phyloP scores from a whole-genome alignment of 2,797 vertebrate species.

The Chrosomus eos region DNA sequence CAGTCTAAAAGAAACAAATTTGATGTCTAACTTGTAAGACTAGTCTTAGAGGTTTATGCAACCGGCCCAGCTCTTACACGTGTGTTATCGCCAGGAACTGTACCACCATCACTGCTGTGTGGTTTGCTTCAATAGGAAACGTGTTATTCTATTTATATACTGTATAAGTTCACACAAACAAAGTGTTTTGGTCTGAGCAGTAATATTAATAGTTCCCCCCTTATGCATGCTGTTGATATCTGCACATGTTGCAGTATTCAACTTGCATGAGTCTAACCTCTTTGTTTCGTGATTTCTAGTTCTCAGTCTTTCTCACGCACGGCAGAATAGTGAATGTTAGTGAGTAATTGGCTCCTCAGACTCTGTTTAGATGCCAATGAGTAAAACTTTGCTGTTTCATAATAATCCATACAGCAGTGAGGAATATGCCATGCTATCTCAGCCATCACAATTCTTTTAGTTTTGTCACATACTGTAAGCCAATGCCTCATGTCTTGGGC shows the following conservation, averaged over 20 bases:
- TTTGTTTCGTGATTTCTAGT: conserved; percentile 4
- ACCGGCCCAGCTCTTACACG: neutral
- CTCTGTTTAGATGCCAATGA: neutral
- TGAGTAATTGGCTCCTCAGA: neutral
- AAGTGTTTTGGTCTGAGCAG: neutral
- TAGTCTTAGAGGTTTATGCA: too few species aligned
- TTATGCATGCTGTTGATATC: neutral
- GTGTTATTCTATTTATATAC: neutral
- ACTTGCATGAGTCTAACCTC: neutral
- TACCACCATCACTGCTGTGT: neutral
- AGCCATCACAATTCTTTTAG: neutral
- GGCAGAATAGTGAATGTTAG: neutral
- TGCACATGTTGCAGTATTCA: neutral
- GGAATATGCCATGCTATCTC: neutral
- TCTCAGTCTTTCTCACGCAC: neutral
- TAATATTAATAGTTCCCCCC: neutral
- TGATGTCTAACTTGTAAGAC: too few species aligned
- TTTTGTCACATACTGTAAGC: neutral
- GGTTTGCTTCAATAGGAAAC: neutral
- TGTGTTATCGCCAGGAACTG: neutral
- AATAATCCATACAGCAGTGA: neutral
- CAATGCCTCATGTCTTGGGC: neutral
- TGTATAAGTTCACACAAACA: neutral
- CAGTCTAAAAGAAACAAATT: too few species aligned
- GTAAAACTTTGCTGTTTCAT: neutral